phyloP scores from a whole-genome alignment of 2,113 vertebrate species.

The Drymodes brunneopygia region DNA sequence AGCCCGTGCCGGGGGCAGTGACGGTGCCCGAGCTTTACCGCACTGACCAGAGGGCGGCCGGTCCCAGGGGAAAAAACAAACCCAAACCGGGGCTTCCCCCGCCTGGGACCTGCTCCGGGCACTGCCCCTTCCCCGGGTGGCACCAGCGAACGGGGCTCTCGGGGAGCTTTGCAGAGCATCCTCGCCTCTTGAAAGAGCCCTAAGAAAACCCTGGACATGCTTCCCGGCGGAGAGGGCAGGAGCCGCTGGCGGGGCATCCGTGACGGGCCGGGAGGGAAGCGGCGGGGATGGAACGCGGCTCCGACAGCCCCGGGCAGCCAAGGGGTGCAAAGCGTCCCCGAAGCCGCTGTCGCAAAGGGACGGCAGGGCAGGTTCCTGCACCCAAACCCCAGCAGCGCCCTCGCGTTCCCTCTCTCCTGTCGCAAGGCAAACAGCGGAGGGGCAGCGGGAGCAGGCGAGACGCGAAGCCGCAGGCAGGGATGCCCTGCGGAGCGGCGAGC shows the following conservation, averaged over 20 bases:
- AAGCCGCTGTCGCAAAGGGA: fast-evolving
- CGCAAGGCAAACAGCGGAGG: fast-evolving
- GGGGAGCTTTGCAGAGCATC: fast-evolving
- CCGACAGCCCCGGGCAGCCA: no score
- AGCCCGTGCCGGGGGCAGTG: fast-evolving
- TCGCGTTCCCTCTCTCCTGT: fast-evolving
- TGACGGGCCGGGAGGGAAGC: not conserved
- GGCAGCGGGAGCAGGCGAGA: not conserved
- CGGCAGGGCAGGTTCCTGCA: fast-evolving
- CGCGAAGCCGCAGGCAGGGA: fast-evolving
- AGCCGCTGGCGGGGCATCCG: fast-evolving
- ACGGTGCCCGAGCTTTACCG: fast-evolving
- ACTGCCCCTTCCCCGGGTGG: fast-evolving
- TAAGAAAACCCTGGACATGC: not conserved
- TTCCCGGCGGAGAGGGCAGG: not conserved
- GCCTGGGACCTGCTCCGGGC: not conserved
- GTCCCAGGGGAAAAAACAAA: no score
- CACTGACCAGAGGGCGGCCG: fast-evolving
- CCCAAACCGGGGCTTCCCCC: no score
- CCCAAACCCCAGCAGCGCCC: not conserved
- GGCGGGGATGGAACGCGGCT: not conserved
- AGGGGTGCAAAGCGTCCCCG: fast-evolving
- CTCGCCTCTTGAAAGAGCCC: not conserved
- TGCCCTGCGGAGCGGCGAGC: not conserved
- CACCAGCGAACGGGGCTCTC: no score